Conservation (phyloP, 2,113 vertebrate genomes). For the Rhizomys pruinosus region DNA sequence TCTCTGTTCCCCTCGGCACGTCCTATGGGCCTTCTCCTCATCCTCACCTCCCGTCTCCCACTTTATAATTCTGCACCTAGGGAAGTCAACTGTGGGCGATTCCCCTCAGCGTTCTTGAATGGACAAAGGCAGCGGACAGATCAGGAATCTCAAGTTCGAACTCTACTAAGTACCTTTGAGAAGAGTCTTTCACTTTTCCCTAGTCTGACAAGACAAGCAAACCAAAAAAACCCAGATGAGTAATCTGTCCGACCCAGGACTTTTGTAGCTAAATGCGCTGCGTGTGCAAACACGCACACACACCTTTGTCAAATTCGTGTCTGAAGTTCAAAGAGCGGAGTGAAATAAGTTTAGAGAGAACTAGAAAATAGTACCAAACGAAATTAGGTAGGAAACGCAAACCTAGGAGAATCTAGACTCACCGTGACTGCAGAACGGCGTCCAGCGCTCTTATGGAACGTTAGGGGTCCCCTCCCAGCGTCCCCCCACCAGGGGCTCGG, state of each 20-base stretch:
- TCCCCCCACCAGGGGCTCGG: neutral
- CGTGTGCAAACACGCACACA: accelerated
- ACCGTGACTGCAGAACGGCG: accelerated
- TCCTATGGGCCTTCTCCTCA: neutral
- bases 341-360: neutral
- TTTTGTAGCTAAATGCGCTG: neutral
- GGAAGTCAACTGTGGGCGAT: neutral
- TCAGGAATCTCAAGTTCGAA: neutral
- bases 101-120: neutral
- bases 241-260: neutral
- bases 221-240: neutral
- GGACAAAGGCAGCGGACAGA: neutral
- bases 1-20: neutral
- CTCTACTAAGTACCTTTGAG: neutral
- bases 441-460: neutral
- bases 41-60: neutral
- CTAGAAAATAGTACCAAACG: neutral
- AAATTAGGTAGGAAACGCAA: neutral
- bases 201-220: neutral
- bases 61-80: neutral
- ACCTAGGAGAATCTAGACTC: neutral
- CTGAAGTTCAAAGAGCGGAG: neutral
- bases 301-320: neutral
- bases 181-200: neutral
- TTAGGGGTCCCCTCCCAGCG: no score